Evolutionary conservation across 2,113 vertebrate genomes (phyloP).

Genomic region (Dasyurus viverrinus): DNA sequence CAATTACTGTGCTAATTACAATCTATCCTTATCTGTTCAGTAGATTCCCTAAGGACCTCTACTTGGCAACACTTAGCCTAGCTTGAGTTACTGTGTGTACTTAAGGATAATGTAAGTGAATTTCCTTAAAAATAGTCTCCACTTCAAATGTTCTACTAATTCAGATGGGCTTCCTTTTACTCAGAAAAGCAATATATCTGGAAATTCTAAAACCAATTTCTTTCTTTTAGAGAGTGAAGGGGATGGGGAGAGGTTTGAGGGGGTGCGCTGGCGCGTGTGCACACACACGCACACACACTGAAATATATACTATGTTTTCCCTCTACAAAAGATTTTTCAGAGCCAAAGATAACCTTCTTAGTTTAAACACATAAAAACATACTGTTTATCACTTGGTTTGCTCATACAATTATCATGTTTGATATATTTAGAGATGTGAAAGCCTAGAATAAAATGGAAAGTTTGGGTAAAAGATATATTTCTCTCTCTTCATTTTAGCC

Average conservation of each 20-base stretch:
- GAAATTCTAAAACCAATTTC: neutral
- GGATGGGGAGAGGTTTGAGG: too few relatives aligned
- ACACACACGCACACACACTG: too few relatives aligned
- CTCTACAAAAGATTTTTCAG: neutral
- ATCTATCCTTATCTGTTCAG: neutral
- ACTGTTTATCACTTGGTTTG: constrained; percentile 4
- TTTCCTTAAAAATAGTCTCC: neutral
- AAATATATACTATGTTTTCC: neutral
- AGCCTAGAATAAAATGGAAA: neutral
- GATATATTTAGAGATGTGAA: neutral
- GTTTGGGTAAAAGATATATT: neutral
- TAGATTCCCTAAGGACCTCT: neutral
- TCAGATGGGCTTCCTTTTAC: neutral
- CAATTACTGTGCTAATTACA: neutral
- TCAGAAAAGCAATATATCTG: neutral
- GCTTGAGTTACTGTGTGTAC: constrained; percentile 4
- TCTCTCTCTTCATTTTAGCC: neutral
- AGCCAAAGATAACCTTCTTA: neutral
- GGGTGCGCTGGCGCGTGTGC: too few relatives aligned
- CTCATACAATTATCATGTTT: neutral
- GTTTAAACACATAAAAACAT: neutral
- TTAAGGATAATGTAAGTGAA: neutral
- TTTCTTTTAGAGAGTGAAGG: neutral
- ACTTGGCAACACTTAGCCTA: constrained; percentile 1
- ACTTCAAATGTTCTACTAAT: neutral